Evolutionary conservation across 1,140 invertebrate genomes (phyloP), one percentile per base, ranked within the genome.

Genomic region (Sitophilus oryzae): DNA sequence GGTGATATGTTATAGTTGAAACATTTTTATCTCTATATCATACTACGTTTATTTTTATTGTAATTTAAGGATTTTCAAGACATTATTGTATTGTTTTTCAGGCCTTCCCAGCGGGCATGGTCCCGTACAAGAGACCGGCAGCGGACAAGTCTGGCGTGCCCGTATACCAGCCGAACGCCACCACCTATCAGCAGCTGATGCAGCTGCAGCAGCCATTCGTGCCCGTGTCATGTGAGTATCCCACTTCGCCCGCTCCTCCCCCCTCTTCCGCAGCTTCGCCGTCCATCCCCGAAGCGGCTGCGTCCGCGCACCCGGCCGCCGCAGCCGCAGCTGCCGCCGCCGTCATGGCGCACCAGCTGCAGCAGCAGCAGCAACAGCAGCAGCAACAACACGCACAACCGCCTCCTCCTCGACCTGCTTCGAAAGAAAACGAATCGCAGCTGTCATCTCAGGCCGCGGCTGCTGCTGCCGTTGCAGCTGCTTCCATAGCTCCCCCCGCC

Each of bases 151-250:
- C 89, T 70, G 93, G 92, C 64, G 82, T 96, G 72, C 92, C 93
- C 63, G 89, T 96, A 64, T 97, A 95, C 79, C 92, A 95, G 76
- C 91, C 91, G 65, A 82, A 81, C 70, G 85, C 85, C 67, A 88
- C 88, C 64, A 89, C 90, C 66, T 95, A 95, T 78, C 92, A 96
- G 76, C 91, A 91, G 77, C 81, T 95, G 74, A 93, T 96, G 89
- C 91, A 91, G 79, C 78, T 91, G 63, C 88, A 91, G 78, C 91
- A 94, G 83, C 90, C 90, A 69, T 90, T 88, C 79, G 86, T 90
- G 79, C 86, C 87, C 82, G 86, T 90, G 77, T 89, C 86, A 88
- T 90, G 87, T 90, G 86, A 90, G 88, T 89, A 89, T 82, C 81
- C 81, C 76, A 79, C 78, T 77, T 82, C 81, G 75, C 77, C 79